Evolutionary conservation across 2,888 invertebrate species (phyloP).

Genomic region (Heliconius hortense): DNA sequence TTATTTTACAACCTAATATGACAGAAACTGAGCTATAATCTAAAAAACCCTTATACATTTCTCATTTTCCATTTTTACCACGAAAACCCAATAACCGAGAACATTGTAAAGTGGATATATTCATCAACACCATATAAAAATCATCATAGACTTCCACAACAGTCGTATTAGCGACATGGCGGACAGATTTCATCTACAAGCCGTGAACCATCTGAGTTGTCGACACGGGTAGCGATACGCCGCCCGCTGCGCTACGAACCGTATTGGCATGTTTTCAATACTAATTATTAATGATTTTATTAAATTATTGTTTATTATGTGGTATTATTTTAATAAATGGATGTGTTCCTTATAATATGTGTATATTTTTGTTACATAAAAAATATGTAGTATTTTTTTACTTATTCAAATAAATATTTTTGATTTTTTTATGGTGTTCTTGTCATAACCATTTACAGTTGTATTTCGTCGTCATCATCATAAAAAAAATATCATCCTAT

Average conservation of each 20-base stretch:
- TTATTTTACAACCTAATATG: too few species aligned
- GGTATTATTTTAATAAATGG: not conserved
- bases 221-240: conserved; percentile 22
- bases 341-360: not conserved
- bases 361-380: too few species aligned
- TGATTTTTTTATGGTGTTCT: not conserved
- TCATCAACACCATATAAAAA: not conserved
- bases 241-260: conserved; percentile 23
- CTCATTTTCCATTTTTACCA: too few species aligned
- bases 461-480: not conserved
- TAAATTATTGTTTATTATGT: not conserved
- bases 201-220: conserved; percentile 20
- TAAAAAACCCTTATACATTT: too few species aligned
- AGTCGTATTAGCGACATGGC: conserved; percentile 5
- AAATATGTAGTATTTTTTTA: not conserved
- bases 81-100: too few species aligned
- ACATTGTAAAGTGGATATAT: too few species aligned
- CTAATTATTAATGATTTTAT: conserved; percentile 15
- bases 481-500: not conserved
- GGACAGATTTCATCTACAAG: conserved; percentile 16
- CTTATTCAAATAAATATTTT: not conserved
- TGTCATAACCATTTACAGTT: not conserved
- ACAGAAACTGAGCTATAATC: too few species aligned
- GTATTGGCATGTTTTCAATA: conserved; percentile 26
- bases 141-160: not conserved